Base-by-base conservation (phyloP, 2,888 invertebrate genomes). In the Leucoma salicis region DNA sequence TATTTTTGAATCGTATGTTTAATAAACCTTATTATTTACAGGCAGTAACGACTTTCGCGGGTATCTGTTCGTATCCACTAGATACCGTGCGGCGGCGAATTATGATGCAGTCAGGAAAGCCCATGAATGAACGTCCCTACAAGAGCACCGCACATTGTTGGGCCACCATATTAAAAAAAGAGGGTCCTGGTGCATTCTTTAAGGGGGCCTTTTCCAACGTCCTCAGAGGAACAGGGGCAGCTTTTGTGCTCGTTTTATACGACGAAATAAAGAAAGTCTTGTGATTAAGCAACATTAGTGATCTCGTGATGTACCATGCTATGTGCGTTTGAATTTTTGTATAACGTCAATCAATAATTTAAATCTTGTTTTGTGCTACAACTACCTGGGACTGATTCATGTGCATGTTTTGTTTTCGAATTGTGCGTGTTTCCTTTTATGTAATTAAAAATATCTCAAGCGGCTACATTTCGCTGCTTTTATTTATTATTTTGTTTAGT, bases 101-200 rank as follows among this genome's bases (percentile, higher is more conserved):
- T 97, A 99, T 99, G 98, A 99, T 99, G 98, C 98, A 98, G 89
- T 97, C 97, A 46, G 97, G 97, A 28, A 92, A 94, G 57, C 93
- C 93, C 49, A 90, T 92, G 69, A 80, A 91, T 38, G 96, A 97
- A 56, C 92, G 96, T 49, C 85, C 93, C 68, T 98, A 97, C 92
- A 97, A 95, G 90, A 96, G 91, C 85, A 97, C 98, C 16, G 78
- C 95, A 27, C 96, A 99, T 81, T 98, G 98, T 89, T 97, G 97
- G 95, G 72, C 89, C 11, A 93, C 93, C 70, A 96, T 97, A 70
- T 83, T 94, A 64, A 92, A 92, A 69, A 89, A 91, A 27, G 98
- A 99, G 87, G 99, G 98, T 35, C 57, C 87, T 0, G 77, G 79
- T 18, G 97, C 98, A 37, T 96, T 99, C 92, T 98, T 98, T 92